Conservation (phyloP, 2,113 vertebrate genomes). For the Capra hircus region DNA sequence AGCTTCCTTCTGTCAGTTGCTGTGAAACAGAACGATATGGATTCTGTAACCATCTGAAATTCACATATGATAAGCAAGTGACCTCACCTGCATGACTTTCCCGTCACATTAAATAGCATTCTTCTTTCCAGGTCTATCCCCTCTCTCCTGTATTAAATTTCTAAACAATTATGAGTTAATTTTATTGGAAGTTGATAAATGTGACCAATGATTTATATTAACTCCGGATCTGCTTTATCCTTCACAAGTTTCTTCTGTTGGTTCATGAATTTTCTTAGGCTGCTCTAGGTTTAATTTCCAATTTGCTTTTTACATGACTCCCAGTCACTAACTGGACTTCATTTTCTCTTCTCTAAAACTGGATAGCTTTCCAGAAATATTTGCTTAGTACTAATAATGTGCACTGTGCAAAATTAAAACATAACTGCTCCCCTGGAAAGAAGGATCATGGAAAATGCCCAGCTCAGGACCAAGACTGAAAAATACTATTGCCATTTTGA, state of each 20-base stretch:
- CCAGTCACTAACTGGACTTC: neutral
- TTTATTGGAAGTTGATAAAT: neutral
- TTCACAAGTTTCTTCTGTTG: neutral
- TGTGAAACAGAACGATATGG: neutral
- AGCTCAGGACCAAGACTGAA: neutral
- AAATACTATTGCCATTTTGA: neutral
- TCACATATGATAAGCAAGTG: neutral
- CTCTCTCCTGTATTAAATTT: neutral
- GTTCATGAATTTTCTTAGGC: neutral
- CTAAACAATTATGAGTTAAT: neutral
- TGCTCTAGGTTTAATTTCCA: neutral
- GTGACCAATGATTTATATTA: neutral
- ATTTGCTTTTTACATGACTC: neutral
- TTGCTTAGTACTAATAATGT: neutral
- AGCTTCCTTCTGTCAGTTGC: neutral
- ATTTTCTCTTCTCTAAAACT: constrained; percentile 25
- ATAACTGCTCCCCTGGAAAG: neutral
- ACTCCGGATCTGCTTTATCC: neutral
- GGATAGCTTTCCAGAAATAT: neutral
- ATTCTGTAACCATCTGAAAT: neutral
- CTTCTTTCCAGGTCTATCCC: neutral
- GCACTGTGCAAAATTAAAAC: neutral
- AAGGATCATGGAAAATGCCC: neutral
- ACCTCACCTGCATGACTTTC: too few relatives aligned
- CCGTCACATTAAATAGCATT: neutral